A percentile compares a stretch with the other conserved stretches of the same genome.
Conservation (phyloP, 2,797 vertebrate genomes). For the Choloepus didactylus region DNA sequence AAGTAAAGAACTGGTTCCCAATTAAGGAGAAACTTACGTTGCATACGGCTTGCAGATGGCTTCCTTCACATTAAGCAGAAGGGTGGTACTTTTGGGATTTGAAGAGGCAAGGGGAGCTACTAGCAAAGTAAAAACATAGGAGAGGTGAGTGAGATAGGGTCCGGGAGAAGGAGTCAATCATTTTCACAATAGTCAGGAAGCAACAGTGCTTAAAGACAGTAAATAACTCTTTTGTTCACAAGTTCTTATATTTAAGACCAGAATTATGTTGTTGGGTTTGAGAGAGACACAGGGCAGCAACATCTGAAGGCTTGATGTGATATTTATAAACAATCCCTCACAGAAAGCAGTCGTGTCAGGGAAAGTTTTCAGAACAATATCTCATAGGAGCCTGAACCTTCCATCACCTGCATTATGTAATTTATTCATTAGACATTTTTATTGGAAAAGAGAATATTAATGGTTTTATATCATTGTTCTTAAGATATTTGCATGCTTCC, state of each 20-base stretch:
- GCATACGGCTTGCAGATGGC: accelerated
- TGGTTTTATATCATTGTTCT: neutral
- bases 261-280: neutral
- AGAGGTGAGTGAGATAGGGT: accelerated
- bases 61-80: neutral
- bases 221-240: neutral
- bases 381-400: neutral
- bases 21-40: conserved; percentile 6
- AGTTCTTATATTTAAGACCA: neutral
- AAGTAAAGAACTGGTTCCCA: neutral
- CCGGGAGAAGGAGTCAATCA: too few species aligned
- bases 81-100: accelerated
- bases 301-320: accelerated
- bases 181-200: neutral
- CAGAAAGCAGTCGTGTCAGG: neutral
- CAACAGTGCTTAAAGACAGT: neutral
- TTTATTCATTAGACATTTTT: neutral
- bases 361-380: neutral
- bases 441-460: neutral
- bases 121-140: neutral
- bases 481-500: neutral
- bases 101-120: neutral
- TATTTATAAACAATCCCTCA: neutral
- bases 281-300: neutral
- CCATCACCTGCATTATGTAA: neutral